Evolutionary conservation across 2,888 invertebrate genomes (phyloP), one percentile per base, ranked within the genome.

Genomic region (Ophonus ardosiacus): DNA sequence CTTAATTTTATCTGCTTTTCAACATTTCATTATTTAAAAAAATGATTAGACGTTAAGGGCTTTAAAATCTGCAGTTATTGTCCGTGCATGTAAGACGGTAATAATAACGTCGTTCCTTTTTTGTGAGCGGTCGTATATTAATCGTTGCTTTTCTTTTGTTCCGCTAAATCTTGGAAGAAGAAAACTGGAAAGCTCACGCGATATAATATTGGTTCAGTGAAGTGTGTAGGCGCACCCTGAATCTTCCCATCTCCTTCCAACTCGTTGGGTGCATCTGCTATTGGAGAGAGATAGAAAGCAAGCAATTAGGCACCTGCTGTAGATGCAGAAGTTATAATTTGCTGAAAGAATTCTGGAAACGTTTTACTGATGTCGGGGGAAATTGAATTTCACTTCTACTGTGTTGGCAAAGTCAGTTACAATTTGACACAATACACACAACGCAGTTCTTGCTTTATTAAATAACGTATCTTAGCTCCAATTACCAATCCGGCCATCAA

Each of bases 281-380:
- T 21, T 21, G 17, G 40, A 43, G 31, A 43, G 40, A 18, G 68
- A 71, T 18, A 31, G 82, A 57, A 57, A 61, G 17, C 56, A 40
- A 51, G 24, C 78, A 84, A 84, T 84, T 84, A 78, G 84, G 24
- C 78, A 84, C 78, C 78, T 84, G 84, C 78, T 84, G 65, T 63
- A 51, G 76, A 59, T 40, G 76, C 74, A 84, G 65, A 84, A 84
- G 84, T 84, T 84, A 84, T 84, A 84, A 84, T 78, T 84, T 56
- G 61, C 63, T 84, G 84, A 78, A 74, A 84, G 84, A 84, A 84
- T 84, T 84, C 84, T 63, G 43, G 63, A 65, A 84, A 84, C 84
- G 84, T 76, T 78, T 78, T 65, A 84, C 84, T 78, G 84, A 84
- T 63, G 84, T 78, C 51, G 57, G 61, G 51, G 57, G 18, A 78